Evolutionary conservation across 2,113 vertebrate genomes (phyloP).

Genomic region (Colinus virginianus): DNA sequence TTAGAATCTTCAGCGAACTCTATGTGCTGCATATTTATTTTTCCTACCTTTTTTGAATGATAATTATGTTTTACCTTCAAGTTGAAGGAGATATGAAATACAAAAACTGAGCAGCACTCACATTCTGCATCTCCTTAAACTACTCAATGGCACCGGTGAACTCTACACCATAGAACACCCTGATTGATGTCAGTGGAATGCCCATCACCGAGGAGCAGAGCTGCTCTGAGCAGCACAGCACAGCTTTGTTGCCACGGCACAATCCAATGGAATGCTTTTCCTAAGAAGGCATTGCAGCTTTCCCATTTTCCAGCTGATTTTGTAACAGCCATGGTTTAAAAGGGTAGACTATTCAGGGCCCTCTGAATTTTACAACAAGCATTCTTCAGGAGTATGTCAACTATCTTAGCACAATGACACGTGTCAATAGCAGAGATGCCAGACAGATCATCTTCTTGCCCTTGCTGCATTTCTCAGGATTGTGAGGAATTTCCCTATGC

Average conservation of each 20-base stretch:
- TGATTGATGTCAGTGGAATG: not conserved
- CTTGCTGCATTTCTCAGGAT: not conserved
- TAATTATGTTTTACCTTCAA: not conserved
- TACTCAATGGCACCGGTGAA: not conserved
- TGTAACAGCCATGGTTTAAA: not conserved
- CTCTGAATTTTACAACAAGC: slow-evolving; percentile 30
- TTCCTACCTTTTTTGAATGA: not conserved
- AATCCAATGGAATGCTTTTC: not conserved
- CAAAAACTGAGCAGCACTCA: not conserved
- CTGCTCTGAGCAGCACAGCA: not conserved
- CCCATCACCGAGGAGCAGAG: not conserved
- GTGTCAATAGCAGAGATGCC: not conserved
- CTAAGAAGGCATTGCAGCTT: not conserved
- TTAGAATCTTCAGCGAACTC: not conserved
- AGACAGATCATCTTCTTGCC: not conserved
- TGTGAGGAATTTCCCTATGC: not conserved
- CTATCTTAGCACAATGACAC: not conserved
- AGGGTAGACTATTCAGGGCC: not conserved
- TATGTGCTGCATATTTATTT: not conserved
- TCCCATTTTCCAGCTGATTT: not conserved
- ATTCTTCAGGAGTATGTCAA: not conserved
- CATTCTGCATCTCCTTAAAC: not conserved
- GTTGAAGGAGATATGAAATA: not conserved
- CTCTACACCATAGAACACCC: not conserved
- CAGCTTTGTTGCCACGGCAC: not conserved